Conservation (phyloP, 2,113 vertebrate species). For the Choloepus hoffmanni region DNA sequence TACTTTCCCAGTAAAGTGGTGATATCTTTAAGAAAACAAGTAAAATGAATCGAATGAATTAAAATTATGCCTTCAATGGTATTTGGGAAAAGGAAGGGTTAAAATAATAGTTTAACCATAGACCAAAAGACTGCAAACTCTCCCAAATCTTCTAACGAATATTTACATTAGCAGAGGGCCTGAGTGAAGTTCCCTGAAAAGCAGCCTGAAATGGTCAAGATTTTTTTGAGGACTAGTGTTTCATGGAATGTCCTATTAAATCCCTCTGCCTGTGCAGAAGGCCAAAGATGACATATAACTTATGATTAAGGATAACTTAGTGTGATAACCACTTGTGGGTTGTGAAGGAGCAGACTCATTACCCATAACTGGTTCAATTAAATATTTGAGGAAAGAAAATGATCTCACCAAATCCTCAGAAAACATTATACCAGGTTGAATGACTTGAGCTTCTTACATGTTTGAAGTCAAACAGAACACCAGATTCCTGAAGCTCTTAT, state of each 20-base stretch:
- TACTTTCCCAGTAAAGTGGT: neutral
- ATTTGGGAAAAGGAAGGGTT: neutral
- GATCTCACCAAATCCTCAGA: constrained; percentile 52
- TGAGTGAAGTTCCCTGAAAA: neutral
- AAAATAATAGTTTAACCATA: neutral
- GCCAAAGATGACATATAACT: constrained; percentile 51
- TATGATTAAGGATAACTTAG: constrained; percentile 44
- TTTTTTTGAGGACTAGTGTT: neutral
- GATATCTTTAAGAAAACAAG: constrained; percentile 31
- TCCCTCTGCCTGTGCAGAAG: neutral
- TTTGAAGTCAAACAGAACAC: constrained; percentile 63
- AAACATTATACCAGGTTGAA: constrained; percentile 46
- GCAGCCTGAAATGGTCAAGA: neutral
- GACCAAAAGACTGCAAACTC: neutral
- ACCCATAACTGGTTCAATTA: constrained; percentile 64
- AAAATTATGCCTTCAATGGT: constrained; percentile 14
- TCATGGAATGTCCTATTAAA: neutral
- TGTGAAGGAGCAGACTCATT: constrained; percentile 51
- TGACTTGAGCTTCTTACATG: constrained; percentile 46
- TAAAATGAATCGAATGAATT: neutral
- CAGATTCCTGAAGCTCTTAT: neutral
- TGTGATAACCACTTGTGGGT: constrained; percentile 51
- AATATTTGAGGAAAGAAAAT: constrained; percentile 68
- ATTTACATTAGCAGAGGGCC: neutral
- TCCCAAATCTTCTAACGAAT: neutral